These are phyloP conservation scores for Aphidius colemani DNA, from an alignment of 2,888 invertebrate genomes.

Conservation along the genomic window DNA sequence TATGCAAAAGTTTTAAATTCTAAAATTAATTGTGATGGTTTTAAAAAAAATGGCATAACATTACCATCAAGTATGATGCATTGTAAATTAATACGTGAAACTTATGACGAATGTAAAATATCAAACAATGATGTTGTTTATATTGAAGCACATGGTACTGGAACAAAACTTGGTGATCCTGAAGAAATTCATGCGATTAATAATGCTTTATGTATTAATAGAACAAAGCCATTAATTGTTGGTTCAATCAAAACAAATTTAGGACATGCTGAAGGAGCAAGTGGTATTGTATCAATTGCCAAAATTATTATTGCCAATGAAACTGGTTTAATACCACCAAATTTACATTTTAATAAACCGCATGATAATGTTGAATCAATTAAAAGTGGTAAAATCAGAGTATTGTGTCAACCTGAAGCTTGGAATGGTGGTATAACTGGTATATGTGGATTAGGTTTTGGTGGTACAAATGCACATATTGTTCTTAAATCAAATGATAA, in stretches of 20 bases:
- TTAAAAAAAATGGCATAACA: slow-evolving; percentile 55
- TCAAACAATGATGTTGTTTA: slow-evolving; percentile 65
- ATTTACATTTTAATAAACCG: slow-evolving; percentile 76
- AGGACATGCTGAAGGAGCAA: slow-evolving; percentile 89
- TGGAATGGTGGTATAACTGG: slow-evolving; percentile 76
- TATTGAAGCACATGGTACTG: slow-evolving; percentile 77
- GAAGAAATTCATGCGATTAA: slow-evolving; percentile 86
- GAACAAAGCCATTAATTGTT: slow-evolving; percentile 78
- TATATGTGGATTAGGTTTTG: slow-evolving; percentile 92
- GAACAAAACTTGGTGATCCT: slow-evolving; percentile 86
- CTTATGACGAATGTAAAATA: slow-evolving; percentile 67
- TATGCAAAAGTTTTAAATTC: slow-evolving; percentile 64
- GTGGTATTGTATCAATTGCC: slow-evolving; percentile 80
- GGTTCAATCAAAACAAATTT: slow-evolving; percentile 94
- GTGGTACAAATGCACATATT: slow-evolving; percentile 83
- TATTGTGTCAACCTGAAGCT: slow-evolving; percentile 73
- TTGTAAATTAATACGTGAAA: slow-evolving; percentile 59
- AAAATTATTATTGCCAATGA: slow-evolving; percentile 85
- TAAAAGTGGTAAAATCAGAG: slow-evolving; percentile 68
- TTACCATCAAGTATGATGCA: slow-evolving; percentile 53
- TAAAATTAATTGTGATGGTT: slow-evolving; percentile 68
- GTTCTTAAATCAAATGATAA: slow-evolving; percentile 68
- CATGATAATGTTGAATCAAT: slow-evolving; percentile 68
- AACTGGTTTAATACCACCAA: slow-evolving; percentile 79
- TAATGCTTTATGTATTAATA: slow-evolving; percentile 74